Evolutionary conservation across 2,113 vertebrate genomes (phyloP).

Genomic region (Catharus bicknelli): DNA sequence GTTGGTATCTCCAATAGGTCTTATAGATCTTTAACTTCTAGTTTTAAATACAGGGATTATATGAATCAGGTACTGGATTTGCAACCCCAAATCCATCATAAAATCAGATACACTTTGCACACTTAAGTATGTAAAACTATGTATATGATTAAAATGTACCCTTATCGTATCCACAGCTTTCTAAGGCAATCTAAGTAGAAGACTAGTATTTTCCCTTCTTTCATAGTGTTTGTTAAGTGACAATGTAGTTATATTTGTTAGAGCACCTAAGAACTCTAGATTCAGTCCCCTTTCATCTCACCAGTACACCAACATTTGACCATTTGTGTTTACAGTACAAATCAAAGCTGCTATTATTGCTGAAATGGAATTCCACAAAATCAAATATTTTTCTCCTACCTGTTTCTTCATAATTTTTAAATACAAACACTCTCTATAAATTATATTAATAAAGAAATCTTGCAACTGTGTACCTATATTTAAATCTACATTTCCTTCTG

Average conservation of each 20-base stretch:
- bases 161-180: not conserved
- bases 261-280: not conserved
- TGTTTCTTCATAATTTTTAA: not conserved
- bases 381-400: not conserved
- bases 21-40: fast-evolving
- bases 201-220: not conserved
- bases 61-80: not conserved
- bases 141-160: not conserved
- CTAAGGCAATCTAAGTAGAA: not conserved
- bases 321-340: not conserved
- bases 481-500: not conserved
- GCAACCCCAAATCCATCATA: not conserved
- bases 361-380: not conserved
- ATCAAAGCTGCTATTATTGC: not conserved
- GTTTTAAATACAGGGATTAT: not conserved
- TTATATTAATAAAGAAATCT: not conserved
- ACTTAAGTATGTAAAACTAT: not conserved
- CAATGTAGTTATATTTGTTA: not conserved
- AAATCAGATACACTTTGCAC: not conserved
- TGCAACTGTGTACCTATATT: not conserved
- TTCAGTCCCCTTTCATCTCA: not conserved
- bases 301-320: not conserved
- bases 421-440: not conserved
- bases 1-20: not conserved
- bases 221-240: not conserved